phyloP scores from a whole-genome alignment of 2,113 vertebrate genomes.

The Vombatus ursinus region DNA sequence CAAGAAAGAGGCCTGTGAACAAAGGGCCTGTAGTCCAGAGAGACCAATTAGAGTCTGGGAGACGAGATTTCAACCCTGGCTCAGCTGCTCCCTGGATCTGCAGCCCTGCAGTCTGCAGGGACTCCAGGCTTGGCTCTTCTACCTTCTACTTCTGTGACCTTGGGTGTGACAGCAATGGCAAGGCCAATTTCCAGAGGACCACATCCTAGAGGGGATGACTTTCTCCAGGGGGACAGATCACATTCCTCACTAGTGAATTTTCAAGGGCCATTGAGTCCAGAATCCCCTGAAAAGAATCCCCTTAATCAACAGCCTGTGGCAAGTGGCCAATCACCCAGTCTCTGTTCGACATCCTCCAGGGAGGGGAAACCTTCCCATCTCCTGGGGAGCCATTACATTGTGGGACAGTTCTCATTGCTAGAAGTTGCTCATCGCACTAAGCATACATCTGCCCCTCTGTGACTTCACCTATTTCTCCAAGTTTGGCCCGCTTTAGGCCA shows the following conservation, averaged over 20 bases:
- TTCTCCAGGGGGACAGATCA: background rate
- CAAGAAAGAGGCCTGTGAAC: background rate
- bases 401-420: background rate
- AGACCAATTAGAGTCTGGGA: background rate
- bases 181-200: background rate
- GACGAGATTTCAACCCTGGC: background rate
- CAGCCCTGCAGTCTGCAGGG: background rate
- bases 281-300: background rate
- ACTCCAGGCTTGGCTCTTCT: background rate
- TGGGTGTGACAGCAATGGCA: background rate
- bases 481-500: background rate
- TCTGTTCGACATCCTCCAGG: background rate
- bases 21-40: background rate
- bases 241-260: background rate
- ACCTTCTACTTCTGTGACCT: background rate
- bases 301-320: background rate
- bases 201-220: background rate
- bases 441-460: background rate
- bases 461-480: background rate
- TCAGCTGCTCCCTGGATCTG: background rate
- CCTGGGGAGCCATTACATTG: background rate
- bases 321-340: background rate
- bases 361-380: background rate
- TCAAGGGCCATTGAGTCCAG: background rate
- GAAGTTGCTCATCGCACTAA: background rate